Base-by-base conservation (phyloP, 2,113 vertebrate species). In the Toxostoma redivivum region DNA sequence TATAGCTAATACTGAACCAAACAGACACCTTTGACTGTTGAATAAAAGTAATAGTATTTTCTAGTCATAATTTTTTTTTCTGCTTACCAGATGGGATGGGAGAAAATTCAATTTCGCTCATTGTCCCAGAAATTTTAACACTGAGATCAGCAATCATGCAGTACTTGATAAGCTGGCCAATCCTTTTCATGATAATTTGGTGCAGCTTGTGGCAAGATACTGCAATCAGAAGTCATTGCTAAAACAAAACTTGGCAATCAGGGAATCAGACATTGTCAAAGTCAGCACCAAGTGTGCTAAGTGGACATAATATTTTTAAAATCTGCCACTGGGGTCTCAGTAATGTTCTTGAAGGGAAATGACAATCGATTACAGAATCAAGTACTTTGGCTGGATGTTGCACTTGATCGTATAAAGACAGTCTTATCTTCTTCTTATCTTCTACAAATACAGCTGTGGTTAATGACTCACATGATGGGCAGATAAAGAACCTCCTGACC, bases 201-300 rank as follows among this genome's bases (percentile, higher is more conserved):
- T 93, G 69, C 53, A 90, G 69, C 69, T 91, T 81, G 53, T 90
- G 83, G 80, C 50, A 92, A 96, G 86, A 71, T 35, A 31, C 27
- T 84, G 70, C 78, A 96, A 96, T 97, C 96, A 97, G 65, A 88
- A 95, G 38, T 48, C 76, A 86, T 87, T 86, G 90, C 80, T 90
- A 47, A 69, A 92, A 91, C 56, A 89, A 90, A 93, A 87, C 48
- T 72, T 81, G 57, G 54, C 81, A 94, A 91, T 88, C 83, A 83
- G 92, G 80, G 70, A 96, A 97, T 97, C 96, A 97, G 78, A 81
- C 77, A 61, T 58, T 66, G 37, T 69, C 79, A 88, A 95, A 96
- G 83, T 88, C 87, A 87, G 45, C 60, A 95, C 56, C 65, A 87
- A 92, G 67, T 53, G 66, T 58, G 28, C 44, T 88, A 90, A 95